phyloP scores from a whole-genome alignment of 2,888 invertebrate genomes.

The Mythimna loreyi region DNA sequence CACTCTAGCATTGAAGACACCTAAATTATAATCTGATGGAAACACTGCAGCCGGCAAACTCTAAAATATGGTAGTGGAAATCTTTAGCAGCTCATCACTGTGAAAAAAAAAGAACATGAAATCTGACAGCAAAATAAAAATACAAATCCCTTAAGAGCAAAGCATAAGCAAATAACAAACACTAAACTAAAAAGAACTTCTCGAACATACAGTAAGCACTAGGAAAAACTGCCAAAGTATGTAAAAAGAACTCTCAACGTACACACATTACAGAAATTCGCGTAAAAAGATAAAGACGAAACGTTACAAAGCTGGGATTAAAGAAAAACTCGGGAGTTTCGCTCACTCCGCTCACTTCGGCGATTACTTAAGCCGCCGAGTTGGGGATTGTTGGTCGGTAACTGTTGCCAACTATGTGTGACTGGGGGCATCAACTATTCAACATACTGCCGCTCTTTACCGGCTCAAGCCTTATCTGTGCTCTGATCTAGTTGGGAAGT shows the following conservation, averaged over 20 bases:
- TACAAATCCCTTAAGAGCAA: not conserved
- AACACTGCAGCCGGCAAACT: too few relatives aligned
- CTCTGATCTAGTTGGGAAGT: slow-evolving; percentile 20
- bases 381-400: slow-evolving; percentile 37
- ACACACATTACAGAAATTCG: slow-evolving; percentile 37
- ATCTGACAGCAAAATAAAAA: not conserved
- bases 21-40: too few relatives aligned
- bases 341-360: slow-evolving; percentile 50
- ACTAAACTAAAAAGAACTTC: slow-evolving; percentile 20
- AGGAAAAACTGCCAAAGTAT: slow-evolving; percentile 20
- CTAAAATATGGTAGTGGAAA: too few relatives aligned
- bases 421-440: slow-evolving; percentile 39
- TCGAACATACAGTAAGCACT: slow-evolving; percentile 19
- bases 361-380: slow-evolving; percentile 60
- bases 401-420: slow-evolving; percentile 44
- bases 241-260: slow-evolving; percentile 25
- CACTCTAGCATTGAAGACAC: too few relatives aligned
- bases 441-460: slow-evolving; percentile 26
- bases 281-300: slow-evolving; percentile 55
- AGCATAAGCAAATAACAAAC: not conserved
- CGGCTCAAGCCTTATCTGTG: slow-evolving; percentile 11
- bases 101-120: not conserved
- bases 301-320: slow-evolving; percentile 58
- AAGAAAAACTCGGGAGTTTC: slow-evolving; percentile 54
- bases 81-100: too few relatives aligned